Evolutionary conservation across 2,888 invertebrate species (phyloP).

Genomic region (Orthosia cruda): DNA sequence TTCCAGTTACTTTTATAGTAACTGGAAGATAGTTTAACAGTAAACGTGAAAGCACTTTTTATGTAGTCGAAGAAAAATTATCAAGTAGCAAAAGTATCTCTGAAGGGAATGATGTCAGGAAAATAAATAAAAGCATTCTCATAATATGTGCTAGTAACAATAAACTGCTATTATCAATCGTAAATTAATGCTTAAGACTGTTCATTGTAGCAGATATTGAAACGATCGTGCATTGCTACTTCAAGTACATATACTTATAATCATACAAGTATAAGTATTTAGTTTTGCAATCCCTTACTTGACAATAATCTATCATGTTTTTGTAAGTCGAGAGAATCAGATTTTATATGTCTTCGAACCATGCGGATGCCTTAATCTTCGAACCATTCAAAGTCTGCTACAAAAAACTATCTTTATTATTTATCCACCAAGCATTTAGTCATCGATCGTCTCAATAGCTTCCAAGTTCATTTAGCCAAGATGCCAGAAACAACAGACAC

Average conservation of each 20-base stretch:
- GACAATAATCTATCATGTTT: not conserved
- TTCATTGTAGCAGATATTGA: not conserved
- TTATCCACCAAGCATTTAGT: slow-evolving; percentile 4
- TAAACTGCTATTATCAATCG: not conserved
- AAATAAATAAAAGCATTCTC: no score
- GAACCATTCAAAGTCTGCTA: not conserved
- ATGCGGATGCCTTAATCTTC: not conserved
- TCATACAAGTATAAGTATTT: not conserved
- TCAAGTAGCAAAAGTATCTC: not conserved
- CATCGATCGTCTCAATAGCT: not conserved
- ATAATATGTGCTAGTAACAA: not conserved
- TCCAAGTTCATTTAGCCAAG: slow-evolving; percentile 11
- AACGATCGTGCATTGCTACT: no score
- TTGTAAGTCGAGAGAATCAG: not conserved
- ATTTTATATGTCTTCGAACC: not conserved
- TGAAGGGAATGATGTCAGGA: not conserved
- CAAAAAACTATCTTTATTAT: slow-evolving; percentile 4
- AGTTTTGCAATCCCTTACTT: no score
- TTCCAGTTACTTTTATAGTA: no score
- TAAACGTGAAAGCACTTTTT: no score
- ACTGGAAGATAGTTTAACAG: no score
- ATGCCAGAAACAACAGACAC: slow-evolving; percentile 4
- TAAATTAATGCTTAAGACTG: not conserved
- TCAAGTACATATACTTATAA: not conserved
- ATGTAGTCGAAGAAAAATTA: not conserved